phyloP scores from a whole-genome alignment of 2,797 vertebrate genomes.

The Prionace glauca region DNA sequence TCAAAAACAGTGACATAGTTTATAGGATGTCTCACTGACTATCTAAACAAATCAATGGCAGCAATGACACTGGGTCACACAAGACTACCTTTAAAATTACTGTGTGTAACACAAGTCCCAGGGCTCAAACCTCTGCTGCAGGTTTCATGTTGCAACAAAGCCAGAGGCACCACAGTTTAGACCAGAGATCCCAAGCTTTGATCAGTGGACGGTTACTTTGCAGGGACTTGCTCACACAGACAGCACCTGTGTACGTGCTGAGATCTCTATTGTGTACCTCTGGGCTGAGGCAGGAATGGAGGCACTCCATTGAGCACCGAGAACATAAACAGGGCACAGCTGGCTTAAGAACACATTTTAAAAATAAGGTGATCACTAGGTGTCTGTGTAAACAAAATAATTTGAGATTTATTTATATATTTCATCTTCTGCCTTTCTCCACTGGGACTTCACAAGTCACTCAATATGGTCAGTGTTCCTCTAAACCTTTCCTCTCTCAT shows the following conservation, averaged over 20 bases:
- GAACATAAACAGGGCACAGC: conserved; percentile 9
- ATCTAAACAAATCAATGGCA: neutral
- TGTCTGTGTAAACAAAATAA: neutral
- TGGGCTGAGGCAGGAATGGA: neutral
- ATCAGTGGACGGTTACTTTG: too few species aligned
- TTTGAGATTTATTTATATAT: neutral
- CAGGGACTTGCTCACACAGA: neutral
- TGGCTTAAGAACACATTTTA: neutral
- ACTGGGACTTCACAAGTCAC: neutral
- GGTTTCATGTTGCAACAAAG: neutral
- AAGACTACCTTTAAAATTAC: neutral
- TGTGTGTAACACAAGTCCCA: neutral
- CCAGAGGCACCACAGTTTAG: neutral
- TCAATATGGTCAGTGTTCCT: neutral
- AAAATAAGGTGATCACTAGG: neutral
- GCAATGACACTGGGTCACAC: neutral
- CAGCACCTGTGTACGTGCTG: neutral
- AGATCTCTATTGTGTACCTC: neutral
- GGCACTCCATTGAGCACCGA: neutral
- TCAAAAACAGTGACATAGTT: neutral
- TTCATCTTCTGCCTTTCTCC: neutral
- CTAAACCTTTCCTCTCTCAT: neutral
- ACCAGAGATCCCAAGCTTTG: neutral
- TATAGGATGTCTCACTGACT: too few species aligned
- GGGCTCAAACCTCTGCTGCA: neutral